These are phyloP conservation scores for Nibea albiflora DNA, from an alignment of 2,113 vertebrate genomes.

Conservation along the genomic window DNA sequence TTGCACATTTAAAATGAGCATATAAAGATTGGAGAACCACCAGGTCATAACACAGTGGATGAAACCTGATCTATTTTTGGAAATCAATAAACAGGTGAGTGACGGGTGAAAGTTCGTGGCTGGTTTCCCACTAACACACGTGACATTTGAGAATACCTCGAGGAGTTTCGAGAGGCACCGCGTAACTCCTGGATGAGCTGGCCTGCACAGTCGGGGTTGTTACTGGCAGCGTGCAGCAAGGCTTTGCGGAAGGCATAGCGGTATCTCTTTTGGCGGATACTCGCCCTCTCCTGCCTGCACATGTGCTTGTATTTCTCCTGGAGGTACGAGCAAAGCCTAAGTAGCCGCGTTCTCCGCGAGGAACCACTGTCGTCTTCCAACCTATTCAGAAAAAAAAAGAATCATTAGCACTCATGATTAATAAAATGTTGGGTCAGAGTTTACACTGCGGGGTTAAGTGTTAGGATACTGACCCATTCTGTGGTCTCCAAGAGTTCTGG, in stretches of 20 bases:
- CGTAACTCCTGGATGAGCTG: slow-evolving; percentile 90
- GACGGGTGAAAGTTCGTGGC: neutral
- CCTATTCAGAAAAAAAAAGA: slow-evolving; percentile 32
- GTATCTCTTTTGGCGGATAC: slow-evolving; percentile 94
- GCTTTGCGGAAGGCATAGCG: slow-evolving; percentile 94
- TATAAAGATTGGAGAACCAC: neutral
- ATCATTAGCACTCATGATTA: neutral
- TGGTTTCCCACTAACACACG: neutral
- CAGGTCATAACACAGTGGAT: neutral
- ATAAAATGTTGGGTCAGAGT: too few relatives aligned
- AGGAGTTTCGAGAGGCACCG: slow-evolving; percentile 79
- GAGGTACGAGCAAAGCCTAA: slow-evolving; percentile 97
- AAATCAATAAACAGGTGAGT: neutral
- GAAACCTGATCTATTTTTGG: neutral
- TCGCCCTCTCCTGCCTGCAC: slow-evolving; percentile 95
- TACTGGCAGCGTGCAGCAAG: slow-evolving; percentile 94
- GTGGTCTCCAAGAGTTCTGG: slow-evolving; percentile 88
- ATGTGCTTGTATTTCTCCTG: slow-evolving; percentile 99
- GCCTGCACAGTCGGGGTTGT: slow-evolving; percentile 90
- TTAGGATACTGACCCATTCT: slow-evolving; percentile 68
- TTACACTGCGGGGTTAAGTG: neutral
- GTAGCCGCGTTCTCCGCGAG: slow-evolving; percentile 92
- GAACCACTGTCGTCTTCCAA: slow-evolving; percentile 85
- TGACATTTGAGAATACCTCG: slow-evolving; percentile 82
- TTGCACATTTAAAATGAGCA: neutral